Conservation (phyloP, 2,113 vertebrate genomes). For the Dipodomys spectabilis region DNA sequence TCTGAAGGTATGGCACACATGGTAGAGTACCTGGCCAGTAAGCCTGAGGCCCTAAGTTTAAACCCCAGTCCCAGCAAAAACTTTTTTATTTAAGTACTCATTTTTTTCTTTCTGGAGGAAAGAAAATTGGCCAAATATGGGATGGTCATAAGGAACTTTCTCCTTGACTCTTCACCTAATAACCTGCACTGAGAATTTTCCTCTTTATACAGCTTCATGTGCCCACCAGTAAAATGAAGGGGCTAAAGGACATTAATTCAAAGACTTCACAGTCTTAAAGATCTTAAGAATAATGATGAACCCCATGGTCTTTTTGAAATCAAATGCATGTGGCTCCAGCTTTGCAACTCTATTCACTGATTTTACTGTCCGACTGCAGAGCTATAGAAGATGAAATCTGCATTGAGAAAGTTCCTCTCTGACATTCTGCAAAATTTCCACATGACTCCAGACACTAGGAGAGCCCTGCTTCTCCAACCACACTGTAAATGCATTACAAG, state of each 20-base stretch:
- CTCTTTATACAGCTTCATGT: not conserved
- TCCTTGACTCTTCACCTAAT: not conserved
- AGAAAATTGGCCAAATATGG: not conserved
- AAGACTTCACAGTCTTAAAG: not conserved
- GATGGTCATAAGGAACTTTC: not conserved
- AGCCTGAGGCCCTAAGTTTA: no score
- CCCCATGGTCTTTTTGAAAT: not conserved
- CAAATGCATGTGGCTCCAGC: not conserved
- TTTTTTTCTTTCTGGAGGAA: not conserved
- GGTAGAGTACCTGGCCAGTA: no score
- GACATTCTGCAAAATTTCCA: not conserved
- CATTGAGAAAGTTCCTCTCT: not conserved
- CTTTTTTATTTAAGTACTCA: not conserved
- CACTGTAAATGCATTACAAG: accelerated
- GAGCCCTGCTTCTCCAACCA: no score
- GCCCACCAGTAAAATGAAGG: not conserved
- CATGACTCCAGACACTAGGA: not conserved
- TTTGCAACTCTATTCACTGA: not conserved
- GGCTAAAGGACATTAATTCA: slow-evolving; percentile 23
- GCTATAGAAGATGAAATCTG: not conserved
- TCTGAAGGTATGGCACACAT: no score
- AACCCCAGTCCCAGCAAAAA: no score
- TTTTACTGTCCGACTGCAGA: not conserved
- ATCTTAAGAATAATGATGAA: not conserved
- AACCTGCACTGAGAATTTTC: not conserved